A percentile compares a stretch with the other conserved stretches of the same genome.
These are phyloP conservation scores for Harpalus rubripes DNA, from an alignment of 2,888 invertebrate genomes.

Conservation along the genomic window DNA sequence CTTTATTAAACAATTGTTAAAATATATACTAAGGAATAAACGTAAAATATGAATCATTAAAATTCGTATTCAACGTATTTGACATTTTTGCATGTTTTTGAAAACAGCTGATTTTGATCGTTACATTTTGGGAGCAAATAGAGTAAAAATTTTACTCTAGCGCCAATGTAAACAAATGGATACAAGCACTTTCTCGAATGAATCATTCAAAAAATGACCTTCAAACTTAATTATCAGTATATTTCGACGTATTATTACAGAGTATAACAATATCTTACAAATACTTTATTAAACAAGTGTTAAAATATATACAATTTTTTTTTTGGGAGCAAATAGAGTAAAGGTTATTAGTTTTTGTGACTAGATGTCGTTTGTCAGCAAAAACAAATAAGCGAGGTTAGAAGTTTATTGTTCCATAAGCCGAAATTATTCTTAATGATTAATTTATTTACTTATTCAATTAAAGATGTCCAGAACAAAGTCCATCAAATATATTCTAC, in stretches of 20 bases:
- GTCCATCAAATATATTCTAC: slow-evolving; percentile 55
- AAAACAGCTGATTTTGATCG: slow-evolving; percentile 12
- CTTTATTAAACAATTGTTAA: neutral
- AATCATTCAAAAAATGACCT: no score
- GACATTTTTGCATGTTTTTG: slow-evolving; percentile 32
- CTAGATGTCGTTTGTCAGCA: neutral
- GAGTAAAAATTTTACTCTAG: neutral
- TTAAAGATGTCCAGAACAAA: slow-evolving; percentile 49
- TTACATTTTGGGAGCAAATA: neutral
- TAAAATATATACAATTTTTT: no score
- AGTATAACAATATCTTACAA: no score
- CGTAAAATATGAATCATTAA: neutral
- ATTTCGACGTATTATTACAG: no score
- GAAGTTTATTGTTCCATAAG: slow-evolving; percentile 2
- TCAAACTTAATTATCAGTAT: no score
- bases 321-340: no score
- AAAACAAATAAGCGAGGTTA: slow-evolving; percentile 43
- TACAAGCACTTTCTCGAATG: no score
- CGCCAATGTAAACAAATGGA: neutral
- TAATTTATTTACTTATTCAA: neutral
- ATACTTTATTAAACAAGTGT: no score
- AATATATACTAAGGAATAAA: no score
- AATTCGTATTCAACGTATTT: neutral
- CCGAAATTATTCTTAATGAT: slow-evolving; percentile 5
- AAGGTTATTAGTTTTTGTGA: neutral